Evolutionary conservation across 2,888 invertebrate genomes (phyloP).

Genomic region (Eupithecia exiguata): DNA sequence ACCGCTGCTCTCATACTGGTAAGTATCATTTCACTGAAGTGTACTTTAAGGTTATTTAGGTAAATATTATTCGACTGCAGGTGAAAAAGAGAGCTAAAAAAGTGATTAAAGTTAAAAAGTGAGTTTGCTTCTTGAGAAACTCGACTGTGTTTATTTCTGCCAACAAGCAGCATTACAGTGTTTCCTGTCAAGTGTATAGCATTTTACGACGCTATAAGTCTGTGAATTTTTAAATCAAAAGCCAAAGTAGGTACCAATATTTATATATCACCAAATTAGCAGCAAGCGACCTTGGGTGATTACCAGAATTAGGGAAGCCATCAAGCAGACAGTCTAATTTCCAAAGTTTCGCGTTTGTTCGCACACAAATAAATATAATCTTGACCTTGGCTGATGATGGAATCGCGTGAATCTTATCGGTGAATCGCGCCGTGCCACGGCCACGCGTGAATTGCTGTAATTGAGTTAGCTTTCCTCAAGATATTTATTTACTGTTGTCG

Average conservation of each 20-base stretch:
- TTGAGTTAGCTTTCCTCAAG: neutral
- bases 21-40: constrained; percentile 54
- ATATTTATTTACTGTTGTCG: neutral
- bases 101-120: too few species aligned
- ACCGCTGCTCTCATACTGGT: constrained; percentile 87
- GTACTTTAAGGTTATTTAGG: neutral
- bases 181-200: too few species aligned
- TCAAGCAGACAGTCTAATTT: constrained; percentile 2
- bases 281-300: neutral
- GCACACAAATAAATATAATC: constrained; percentile 10
- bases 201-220: too few species aligned
- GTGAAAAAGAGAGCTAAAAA: too few species aligned
- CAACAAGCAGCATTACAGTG: too few species aligned
- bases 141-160: too few species aligned
- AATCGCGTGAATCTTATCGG: constrained; percentile 40
- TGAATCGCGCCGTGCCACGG: constrained; percentile 17
- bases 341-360: neutral
- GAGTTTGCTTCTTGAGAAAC: too few species aligned
- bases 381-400: constrained; percentile 40
- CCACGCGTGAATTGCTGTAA: neutral
- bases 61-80: too few species aligned
- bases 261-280: neutral
- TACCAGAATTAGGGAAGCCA: neutral
- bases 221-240: too few species aligned
- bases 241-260: too few species aligned